Base-by-base conservation (phyloP, 2,797 vertebrate genomes). In the Tinamus major region DNA sequence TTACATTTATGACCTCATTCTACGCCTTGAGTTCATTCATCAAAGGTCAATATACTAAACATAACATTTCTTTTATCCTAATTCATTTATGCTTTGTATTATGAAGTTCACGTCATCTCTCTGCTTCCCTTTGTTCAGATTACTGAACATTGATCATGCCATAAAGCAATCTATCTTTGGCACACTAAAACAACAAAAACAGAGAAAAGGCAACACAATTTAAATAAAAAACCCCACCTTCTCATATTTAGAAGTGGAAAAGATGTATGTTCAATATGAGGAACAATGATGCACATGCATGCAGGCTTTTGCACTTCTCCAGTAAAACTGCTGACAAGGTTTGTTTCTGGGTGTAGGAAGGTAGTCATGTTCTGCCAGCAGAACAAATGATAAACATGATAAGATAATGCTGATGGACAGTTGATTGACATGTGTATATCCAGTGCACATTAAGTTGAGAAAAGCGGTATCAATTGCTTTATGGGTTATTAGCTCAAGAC, bases 161-260 rank as follows among this genome's bases (percentile, higher is more conserved):
- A 24, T 4, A 39, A 27, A 2, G 18, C 0, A 0, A 78, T 33
- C 29, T 37, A 8, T 23, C n/a, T 31, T 59, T 1, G 1, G 31
- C 0, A 2, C 39, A 44, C 0, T 56, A 51, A 63, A 83, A 19
- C 5, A 59, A 74, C n/a, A 89, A 75, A n/a, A 89, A 59, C 10
- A 18, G 5, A 18, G 35, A 46, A 13, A 71, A 8, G 18, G 7
- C 5, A 82, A 49, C 5, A 23, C 2, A 65, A 48, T 49, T 56
- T 8, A 5, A 23, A 59, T 64, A 49, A 49, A 48, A 46, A 49
- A 14, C 14, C n/a, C n/a, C n/a, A n/a, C 14, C 33, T 5, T 37
- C 6, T 48, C 3, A 2, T 1, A 29, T 39, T 61, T 75, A 44
- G 78, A 82, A 74, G 10, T 6, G 17, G 48, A 70, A 29, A 68